Base-by-base conservation (phyloP, 2,113 vertebrate genomes). In the Phylloscopus whistleri region DNA sequence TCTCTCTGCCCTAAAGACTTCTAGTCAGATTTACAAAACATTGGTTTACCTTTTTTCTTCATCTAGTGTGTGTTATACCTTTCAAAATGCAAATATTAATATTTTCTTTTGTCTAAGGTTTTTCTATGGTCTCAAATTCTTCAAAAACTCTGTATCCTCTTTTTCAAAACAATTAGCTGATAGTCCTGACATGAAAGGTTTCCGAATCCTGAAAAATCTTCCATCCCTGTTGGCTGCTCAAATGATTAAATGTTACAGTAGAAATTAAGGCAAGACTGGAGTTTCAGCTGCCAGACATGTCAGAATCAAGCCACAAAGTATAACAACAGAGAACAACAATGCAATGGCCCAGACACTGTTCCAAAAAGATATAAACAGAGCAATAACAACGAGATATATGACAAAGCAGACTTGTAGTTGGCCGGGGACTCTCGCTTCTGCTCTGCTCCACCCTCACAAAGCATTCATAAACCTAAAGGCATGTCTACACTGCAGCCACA, bases 401-500 rank as follows among this genome's bases (percentile, higher is more conserved):
- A 77, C 87, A 81, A 77, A 88, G 68, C 37, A 90, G 88, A 81
- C 63, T 70, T 33, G 20, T 39, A 89, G 55, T 4, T 93, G 81
- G 95, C 74, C 1, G 0, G 51, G 68, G 53, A 81, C 33, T 81
- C 73, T 31, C 7, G 3, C 41, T 93, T 70, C 79, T 94, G 68
- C 64, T 72, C 59, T 80, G 72, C 82, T 91, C 85, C 94, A 81
- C 85, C 85, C 90, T 93, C 76, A 84, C 64, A 70, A 92, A 80
- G 31, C 60, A 86, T 88, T 95, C 85, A 82, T 59, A 96, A 96
- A 93, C 48, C 60, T 86, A 93, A 75, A 84, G 80, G 89, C 94
- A 89, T 78, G 73, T 87, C 94, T 89, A 81, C 60, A 49, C 67
- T 88, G 82, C 83, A 90, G 92, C 67, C 83, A 86, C 73, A 83